phyloP scores from a whole-genome alignment of 2,888 invertebrate species.

The Euplexia lucipara region DNA sequence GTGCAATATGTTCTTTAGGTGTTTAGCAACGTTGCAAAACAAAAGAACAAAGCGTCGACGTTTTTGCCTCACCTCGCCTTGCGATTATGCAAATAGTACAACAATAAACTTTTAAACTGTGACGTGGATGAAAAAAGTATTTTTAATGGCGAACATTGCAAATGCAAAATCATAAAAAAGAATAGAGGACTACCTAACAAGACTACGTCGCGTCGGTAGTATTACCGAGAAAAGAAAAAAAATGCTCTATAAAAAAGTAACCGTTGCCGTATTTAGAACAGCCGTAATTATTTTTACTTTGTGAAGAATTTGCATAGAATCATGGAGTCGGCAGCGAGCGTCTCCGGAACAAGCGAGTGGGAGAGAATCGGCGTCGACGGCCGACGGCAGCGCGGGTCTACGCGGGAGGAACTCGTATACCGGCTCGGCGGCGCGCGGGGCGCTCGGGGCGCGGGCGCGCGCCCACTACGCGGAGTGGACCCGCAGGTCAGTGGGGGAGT shows the following conservation, averaged over 20 bases:
- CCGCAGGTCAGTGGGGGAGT: slow-evolving; percentile 89
- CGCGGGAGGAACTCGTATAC: slow-evolving; percentile 95
- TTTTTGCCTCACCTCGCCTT: slow-evolving; percentile 86
- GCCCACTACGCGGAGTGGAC: slow-evolving; percentile 87
- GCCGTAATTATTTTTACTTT: slow-evolving; percentile 62
- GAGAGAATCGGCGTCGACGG: slow-evolving; percentile 65
- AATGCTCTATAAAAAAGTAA: slow-evolving; percentile 66
- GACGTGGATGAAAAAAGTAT: slow-evolving; percentile 81
- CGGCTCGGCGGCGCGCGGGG: slow-evolving; percentile 87
- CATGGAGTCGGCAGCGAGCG: slow-evolving; percentile 55
- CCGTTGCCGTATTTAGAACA: slow-evolving; percentile 70
- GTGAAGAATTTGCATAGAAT: slow-evolving; percentile 57
- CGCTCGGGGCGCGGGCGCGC: slow-evolving; percentile 70
- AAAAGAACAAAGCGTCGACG: slow-evolving; percentile 83
- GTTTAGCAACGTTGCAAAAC: slow-evolving; percentile 82
- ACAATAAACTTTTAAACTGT: slow-evolving; percentile 88
- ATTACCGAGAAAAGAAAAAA: slow-evolving; percentile 78
- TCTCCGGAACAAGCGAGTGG: slow-evolving; percentile 57
- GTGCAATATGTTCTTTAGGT: slow-evolving; percentile 81
- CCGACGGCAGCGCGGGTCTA: slow-evolving; percentile 83
- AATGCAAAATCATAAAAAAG: slow-evolving; percentile 81
- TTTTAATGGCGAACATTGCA: slow-evolving; percentile 83
- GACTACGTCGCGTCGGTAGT: slow-evolving; percentile 77
- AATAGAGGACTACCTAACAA: slow-evolving; percentile 84
- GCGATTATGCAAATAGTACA: slow-evolving; percentile 89